phyloP scores from a whole-genome alignment of 2,113 vertebrate species.

The Oncorhynchus keta region DNA sequence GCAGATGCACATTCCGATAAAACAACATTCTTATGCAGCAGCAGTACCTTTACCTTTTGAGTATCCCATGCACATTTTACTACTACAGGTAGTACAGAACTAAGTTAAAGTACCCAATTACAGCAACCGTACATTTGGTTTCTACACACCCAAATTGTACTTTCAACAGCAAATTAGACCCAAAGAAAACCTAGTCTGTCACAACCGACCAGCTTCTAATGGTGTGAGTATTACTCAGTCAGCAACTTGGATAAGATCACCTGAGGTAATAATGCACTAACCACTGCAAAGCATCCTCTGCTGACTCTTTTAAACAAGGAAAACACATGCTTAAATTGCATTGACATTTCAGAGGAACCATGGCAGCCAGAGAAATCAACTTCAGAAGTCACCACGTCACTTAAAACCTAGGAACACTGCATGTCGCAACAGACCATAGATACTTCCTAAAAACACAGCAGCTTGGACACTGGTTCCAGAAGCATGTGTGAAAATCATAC shows the following conservation, averaged over 20 bases:
- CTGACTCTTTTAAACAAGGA: neutral
- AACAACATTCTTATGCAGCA: conserved; percentile 3
- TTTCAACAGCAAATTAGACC: neutral
- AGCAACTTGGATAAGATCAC: neutral
- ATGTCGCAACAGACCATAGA: neutral
- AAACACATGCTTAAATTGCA: neutral
- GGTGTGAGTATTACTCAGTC: neutral
- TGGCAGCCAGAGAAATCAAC: neutral
- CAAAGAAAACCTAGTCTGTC: neutral
- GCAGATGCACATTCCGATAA: neutral
- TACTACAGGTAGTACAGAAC: no score
- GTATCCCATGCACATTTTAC: neutral
- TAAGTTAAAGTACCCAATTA: no score
- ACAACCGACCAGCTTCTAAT: neutral
- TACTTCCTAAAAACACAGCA: no score
- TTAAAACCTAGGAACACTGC: neutral
- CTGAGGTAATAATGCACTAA: neutral
- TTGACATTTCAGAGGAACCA: neutral
- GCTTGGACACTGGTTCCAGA: neutral
- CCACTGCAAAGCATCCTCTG: neutral
- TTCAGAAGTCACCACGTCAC: neutral
- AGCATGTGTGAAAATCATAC: neutral
- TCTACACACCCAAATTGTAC: neutral
- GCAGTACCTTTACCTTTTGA: conserved; percentile 15
- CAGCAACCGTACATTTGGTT: no score